phyloP scores from a whole-genome alignment of 2,113 vertebrate species.

The Nerophis ophidion region DNA sequence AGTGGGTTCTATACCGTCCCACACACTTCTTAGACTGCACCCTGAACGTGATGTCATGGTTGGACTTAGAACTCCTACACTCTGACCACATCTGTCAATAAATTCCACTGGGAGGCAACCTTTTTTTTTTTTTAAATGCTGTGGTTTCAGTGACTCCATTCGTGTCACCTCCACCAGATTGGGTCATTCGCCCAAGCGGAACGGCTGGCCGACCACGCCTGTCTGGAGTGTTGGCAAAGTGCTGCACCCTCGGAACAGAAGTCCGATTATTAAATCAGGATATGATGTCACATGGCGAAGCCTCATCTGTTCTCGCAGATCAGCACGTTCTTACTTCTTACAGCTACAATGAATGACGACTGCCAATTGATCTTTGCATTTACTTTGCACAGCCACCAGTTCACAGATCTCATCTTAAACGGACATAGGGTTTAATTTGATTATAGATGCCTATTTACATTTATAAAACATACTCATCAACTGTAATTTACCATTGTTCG shows the following conservation, averaged over 20 bases:
- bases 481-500: background rate
- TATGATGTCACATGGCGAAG: background rate
- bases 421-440: conserved; percentile 9
- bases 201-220: conserved; percentile 29
- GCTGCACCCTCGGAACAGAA: background rate
- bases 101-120: conserved; percentile 33
- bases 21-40: conserved; percentile 33
- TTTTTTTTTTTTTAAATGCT: conserved; percentile 21
- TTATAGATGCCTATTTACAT: conserved; percentile 3
- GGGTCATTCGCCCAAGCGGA: conserved; percentile 21
- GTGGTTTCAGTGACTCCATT: conserved; percentile 30
- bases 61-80: conserved; percentile 2
- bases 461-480: background rate
- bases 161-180: conserved; percentile 20
- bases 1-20: conserved; percentile 24
- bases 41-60: conserved; percentile 24
- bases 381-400: background rate
- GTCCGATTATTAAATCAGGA: background rate
- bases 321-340: background rate
- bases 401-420: conserved; percentile 17
- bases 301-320: background rate
- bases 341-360: conserved; percentile 7
- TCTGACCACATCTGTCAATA: conserved; percentile 13
- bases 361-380: background rate
- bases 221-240: conserved; percentile 25